These are phyloP conservation scores for Bombus superbus DNA, from an alignment of 1,140 invertebrate species.

Conservation along the genomic window DNA sequence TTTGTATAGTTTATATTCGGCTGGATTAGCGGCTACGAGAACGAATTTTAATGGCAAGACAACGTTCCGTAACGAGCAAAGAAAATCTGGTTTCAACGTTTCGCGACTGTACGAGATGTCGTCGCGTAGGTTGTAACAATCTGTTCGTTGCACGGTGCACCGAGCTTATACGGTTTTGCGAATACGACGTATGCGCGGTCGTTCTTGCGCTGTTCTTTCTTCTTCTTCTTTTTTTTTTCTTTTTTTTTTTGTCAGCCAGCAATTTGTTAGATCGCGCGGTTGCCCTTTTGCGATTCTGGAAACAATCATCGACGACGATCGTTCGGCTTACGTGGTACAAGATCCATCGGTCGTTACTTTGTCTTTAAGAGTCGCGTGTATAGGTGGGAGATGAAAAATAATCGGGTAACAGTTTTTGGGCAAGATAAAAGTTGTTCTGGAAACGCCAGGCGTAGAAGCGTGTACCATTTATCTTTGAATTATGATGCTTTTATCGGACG, in stretches of 20 bases:
- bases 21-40: not conserved
- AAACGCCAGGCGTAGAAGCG: not conserved
- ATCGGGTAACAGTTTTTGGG: too few species aligned
- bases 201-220: not conserved
- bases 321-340: too few species aligned
- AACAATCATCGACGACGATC: too few species aligned
- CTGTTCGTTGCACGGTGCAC: not conserved
- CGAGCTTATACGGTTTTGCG: too few species aligned
- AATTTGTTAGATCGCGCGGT: not conserved
- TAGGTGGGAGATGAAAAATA: too few species aligned
- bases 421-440: not conserved
- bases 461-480: not conserved
- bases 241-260: rapidly evolving
- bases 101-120: not conserved
- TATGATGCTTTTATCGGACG: not conserved
- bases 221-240: too few species aligned
- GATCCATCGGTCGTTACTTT: not conserved
- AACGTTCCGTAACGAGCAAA: not conserved
- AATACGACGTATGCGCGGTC: not conserved
- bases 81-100: not conserved
- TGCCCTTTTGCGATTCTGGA: not conserved
- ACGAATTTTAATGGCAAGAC: not conserved
- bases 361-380: too few species aligned
- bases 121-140: not conserved
- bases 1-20: too few species aligned